Conservation (phyloP, 2,888 invertebrate genomes). For the Nasonia oneida region DNA sequence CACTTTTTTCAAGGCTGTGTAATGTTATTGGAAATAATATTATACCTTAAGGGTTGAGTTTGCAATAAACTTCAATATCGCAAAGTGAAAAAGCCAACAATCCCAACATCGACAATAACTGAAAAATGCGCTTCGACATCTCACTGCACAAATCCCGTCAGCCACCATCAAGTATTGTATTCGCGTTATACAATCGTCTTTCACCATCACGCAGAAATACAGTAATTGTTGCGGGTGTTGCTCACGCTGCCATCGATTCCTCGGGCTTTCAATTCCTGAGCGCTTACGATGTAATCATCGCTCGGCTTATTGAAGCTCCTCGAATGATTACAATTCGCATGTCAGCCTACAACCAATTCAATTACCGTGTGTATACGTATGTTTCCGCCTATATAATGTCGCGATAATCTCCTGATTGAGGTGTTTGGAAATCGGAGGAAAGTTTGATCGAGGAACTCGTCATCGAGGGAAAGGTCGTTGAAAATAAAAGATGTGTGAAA, state of each 20-base stretch:
- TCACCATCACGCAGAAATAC: not conserved
- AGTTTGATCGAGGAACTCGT: not conserved
- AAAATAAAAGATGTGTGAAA: not conserved
- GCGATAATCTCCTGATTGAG: not conserved
- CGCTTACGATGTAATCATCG: not conserved
- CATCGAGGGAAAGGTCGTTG: not conserved
- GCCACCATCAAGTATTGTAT: too few species aligned
- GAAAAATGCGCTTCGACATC: too few species aligned
- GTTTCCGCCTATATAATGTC: not conserved
- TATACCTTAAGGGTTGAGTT: too few species aligned
- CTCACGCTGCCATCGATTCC: not conserved
- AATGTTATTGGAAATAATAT: too few species aligned
- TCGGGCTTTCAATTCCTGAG: not conserved
- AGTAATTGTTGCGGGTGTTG: not conserved
- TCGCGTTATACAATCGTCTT: not conserved
- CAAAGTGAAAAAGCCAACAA: too few species aligned
- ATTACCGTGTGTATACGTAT: not conserved
- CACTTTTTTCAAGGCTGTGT: not conserved
- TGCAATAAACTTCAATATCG: too few species aligned
- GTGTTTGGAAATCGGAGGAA: not conserved
- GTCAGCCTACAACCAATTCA: not conserved
- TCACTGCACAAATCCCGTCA: too few species aligned
- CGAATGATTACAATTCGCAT: not conserved
- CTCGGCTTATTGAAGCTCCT: conserved; percentile 4
- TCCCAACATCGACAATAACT: too few species aligned